Evolutionary conservation across 1,140 invertebrate species (phyloP).

Genomic region (Anagrus nilaparvatae): DNA sequence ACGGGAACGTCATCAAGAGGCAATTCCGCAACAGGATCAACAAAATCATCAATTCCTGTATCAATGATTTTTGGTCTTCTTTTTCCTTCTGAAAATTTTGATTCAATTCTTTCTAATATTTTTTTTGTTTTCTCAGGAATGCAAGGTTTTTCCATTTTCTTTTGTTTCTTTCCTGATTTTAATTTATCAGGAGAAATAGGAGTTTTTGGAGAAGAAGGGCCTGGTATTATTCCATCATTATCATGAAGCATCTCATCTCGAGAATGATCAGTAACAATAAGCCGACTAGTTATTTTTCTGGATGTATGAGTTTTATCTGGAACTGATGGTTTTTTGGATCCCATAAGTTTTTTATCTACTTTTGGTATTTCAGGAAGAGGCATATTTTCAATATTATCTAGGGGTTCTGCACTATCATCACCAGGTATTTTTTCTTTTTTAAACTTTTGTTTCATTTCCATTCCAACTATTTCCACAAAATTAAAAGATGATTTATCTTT

Average conservation of each 20-base stretch:
- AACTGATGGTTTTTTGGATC: constrained; percentile 11
- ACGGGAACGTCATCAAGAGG: constrained; percentile 40
- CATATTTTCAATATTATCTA: constrained; percentile 39
- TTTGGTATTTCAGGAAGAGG: constrained; percentile 35
- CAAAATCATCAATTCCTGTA: constrained; percentile 39
- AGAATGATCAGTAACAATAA: constrained; percentile 13
- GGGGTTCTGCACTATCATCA: constrained; percentile 34
- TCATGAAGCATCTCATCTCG: constrained; percentile 12
- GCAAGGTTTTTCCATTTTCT: constrained; percentile 32
- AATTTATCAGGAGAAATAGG: constrained; percentile 18
- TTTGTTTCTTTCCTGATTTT: constrained; percentile 22
- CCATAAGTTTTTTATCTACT: constrained; percentile 2
- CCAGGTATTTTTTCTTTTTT: constrained; percentile 30
- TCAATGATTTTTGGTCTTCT: constrained; percentile 38
- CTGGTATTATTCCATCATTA: constrained; percentile 13
- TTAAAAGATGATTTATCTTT: constrained; percentile 26
- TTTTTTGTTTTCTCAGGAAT: constrained; percentile 40
- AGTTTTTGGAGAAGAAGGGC: constrained; percentile 17
- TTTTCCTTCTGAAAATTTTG: constrained; percentile 30
- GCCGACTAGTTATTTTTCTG: constrained; percentile 11
- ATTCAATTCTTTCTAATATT: constrained; percentile 39
- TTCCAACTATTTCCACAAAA: constrained; percentile 32
- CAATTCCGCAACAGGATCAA: constrained; percentile 39
- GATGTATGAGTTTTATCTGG: constrained; percentile 14
- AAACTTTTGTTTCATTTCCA: constrained; percentile 36